Evolutionary conservation across 2,797 vertebrate species (phyloP).

Genomic region (Chromobotia macracanthus): DNA sequence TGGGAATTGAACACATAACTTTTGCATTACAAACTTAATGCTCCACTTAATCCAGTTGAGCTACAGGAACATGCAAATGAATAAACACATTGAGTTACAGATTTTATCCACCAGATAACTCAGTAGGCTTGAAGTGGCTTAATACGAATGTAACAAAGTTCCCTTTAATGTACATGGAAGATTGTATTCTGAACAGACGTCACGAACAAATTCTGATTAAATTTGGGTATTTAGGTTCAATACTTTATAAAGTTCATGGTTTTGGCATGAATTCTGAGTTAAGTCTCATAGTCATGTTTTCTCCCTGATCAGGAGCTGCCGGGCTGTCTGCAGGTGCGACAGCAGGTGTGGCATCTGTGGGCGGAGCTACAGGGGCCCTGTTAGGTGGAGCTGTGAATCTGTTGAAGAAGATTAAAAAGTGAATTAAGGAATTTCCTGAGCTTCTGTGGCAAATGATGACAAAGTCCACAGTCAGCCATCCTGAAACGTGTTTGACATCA

Average conservation of each 20-base stretch:
- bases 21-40: no score
- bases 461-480: not conserved
- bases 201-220: not conserved
- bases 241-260: not conserved
- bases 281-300: not conserved
- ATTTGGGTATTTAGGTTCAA: not conserved
- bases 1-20: no score
- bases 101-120: no score
- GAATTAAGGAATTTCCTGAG: not conserved
- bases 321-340: slow-evolving; percentile 40
- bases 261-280: not conserved
- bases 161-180: not conserved
- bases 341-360: slow-evolving; percentile 17
- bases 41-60: no score
- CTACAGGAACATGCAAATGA: no score
- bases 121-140: not conserved
- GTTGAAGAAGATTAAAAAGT: not conserved
- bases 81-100: no score
- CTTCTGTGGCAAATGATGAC: not conserved
- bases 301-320: slow-evolving; percentile 30
- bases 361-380: slow-evolving; percentile 34
- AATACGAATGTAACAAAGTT: not conserved
- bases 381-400: slow-evolving; percentile 25
- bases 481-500: no score
- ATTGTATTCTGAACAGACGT: not conserved